Evolutionary conservation across 2,888 invertebrate genomes (phyloP).

Genomic region (Nasonovia ribisnigri): DNA sequence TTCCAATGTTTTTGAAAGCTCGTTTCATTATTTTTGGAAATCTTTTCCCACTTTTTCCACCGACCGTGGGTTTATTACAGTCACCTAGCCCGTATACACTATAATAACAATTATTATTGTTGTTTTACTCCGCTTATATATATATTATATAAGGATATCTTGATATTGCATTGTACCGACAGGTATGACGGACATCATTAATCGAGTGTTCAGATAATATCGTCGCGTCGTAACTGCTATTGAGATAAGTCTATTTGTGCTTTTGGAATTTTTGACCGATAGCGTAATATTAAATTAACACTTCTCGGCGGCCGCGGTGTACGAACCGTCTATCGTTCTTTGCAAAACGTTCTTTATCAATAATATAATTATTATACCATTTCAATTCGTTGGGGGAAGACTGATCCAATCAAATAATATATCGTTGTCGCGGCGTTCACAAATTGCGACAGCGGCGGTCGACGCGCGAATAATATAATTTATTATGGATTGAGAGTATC

Average conservation of each 20-base stretch:
- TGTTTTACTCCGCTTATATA: neutral
- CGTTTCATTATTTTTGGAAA: neutral
- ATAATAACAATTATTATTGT: neutral
- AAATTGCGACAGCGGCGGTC: neutral
- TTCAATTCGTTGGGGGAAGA: neutral
- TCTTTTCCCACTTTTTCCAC: neutral
- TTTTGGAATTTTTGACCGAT: slow-evolving; percentile 39
- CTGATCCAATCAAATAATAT: neutral
- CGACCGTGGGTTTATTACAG: too few relatives aligned
- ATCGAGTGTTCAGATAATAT: neutral
- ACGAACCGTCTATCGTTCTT: neutral
- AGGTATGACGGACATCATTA: neutral
- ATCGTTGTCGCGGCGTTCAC: neutral
- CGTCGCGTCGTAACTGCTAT: neutral
- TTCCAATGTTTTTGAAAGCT: neutral
- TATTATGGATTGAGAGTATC: neutral
- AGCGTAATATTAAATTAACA: neutral
- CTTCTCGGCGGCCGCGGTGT: neutral
- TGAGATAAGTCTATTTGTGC: slow-evolving; percentile 3
- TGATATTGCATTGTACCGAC: neutral
- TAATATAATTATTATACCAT: neutral
- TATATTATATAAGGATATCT: neutral
- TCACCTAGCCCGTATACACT: neutral
- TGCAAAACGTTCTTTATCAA: neutral
- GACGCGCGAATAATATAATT: neutral